A percentile compares a stretch with the other conserved stretches of the same genome.
Evolutionary conservation across 1,140 invertebrate species (phyloP).

Genomic region (Drosophila pruinosa): DNA sequence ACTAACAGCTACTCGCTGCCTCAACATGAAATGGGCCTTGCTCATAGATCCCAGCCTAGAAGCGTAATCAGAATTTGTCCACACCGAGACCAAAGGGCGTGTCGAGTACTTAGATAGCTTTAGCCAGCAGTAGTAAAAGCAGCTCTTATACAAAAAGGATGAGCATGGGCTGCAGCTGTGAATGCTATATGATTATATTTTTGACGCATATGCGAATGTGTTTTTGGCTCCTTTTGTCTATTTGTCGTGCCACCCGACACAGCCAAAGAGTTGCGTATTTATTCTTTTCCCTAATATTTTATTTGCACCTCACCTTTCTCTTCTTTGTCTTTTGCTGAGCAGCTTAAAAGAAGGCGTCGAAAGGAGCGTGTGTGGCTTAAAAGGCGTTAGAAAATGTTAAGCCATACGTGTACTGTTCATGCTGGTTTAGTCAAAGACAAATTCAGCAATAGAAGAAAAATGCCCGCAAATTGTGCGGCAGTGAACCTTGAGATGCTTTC

Average conservation of each 20-base stretch:
- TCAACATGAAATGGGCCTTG: constrained; percentile 2
- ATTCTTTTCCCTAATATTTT: constrained; percentile 22
- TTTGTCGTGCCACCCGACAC: background rate
- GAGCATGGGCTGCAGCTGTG: background rate
- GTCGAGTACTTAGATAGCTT: constrained; percentile 19
- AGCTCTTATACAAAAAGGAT: background rate
- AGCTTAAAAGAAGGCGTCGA: constrained; percentile 35
- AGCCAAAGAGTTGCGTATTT: constrained; percentile 28
- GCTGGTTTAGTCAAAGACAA: constrained; percentile 76
- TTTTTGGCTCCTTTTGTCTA: constrained; percentile 44
- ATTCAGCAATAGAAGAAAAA: constrained; percentile 27
- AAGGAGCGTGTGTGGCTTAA: constrained; percentile 43
- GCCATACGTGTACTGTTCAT: constrained; percentile 72
- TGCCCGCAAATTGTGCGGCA: background rate
- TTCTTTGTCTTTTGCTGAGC: constrained; percentile 19
- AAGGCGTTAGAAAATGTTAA: constrained; percentile 64
- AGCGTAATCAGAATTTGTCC: constrained; percentile 34
- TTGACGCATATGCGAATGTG: constrained; percentile 40
- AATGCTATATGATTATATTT: constrained; percentile 47
- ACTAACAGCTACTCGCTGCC: background rate
- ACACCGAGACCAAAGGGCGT: background rate
- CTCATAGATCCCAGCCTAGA: background rate
- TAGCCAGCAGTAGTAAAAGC: background rate
- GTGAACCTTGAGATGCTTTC: background rate
- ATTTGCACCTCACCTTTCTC: background rate